Percentiles rank a stretch among this genome's conserved stretches.
Conservation (phyloP, 2,797 vertebrate genomes). For the Sebastes taczanowskii region DNA sequence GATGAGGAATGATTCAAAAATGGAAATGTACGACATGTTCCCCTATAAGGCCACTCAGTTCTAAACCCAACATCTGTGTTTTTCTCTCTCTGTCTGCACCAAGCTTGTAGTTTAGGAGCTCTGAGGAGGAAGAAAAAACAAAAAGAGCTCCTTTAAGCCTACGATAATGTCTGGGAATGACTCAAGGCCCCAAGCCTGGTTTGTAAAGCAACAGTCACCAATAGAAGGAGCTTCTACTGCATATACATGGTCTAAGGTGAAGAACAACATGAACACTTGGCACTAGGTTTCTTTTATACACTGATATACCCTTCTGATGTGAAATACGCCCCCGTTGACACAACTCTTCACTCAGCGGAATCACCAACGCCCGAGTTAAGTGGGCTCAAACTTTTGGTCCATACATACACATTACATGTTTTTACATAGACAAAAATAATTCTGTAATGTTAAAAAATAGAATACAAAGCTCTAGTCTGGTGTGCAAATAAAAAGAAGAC, state of each 20-base stretch:
- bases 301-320: slow-evolving; percentile 48
- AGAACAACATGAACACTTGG: slow-evolving; percentile 78
- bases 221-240: slow-evolving; percentile 78
- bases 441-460: slow-evolving; percentile 86
- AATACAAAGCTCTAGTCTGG: slow-evolving; percentile 85
- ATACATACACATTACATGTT: slow-evolving; percentile 76
- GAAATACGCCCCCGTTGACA: slow-evolving; percentile 52
- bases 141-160: slow-evolving; percentile 29
- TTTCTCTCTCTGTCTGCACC: slow-evolving; percentile 65
- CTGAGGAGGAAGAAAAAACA: slow-evolving; percentile 1
- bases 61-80: slow-evolving; percentile 76
- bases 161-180: slow-evolving; percentile 56
- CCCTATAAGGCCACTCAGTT: slow-evolving; percentile 84
- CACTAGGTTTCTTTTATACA: slow-evolving; percentile 75
- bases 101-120: slow-evolving; percentile 61
- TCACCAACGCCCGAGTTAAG: slow-evolving; percentile 54
- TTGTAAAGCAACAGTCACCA: slow-evolving; percentile 69
- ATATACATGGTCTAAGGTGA: slow-evolving; percentile 76
- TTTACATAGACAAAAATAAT: slow-evolving; percentile 85
- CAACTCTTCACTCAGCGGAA: slow-evolving; percentile 66
- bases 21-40: slow-evolving; percentile 78
- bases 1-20: slow-evolving; percentile 78
- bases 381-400: slow-evolving; percentile 82
- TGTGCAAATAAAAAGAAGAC: slow-evolving; percentile 86
- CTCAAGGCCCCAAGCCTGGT: slow-evolving; percentile 60